A percentile compares a stretch with the other conserved stretches of the same genome.
Evolutionary conservation across 2,113 vertebrate species (phyloP).

Genomic region (Himantopus leucocephalus): DNA sequence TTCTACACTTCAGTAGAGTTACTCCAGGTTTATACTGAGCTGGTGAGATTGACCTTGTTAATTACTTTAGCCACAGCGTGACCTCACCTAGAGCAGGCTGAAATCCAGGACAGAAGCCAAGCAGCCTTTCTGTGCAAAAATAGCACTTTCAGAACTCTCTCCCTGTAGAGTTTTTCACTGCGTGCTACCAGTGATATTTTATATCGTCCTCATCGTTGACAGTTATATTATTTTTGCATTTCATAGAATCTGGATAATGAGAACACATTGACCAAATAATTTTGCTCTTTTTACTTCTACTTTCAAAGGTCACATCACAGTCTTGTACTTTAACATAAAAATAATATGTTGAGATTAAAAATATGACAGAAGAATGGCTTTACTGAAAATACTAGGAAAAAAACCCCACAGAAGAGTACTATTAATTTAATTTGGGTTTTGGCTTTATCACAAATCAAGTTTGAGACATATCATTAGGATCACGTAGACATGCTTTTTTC

Average conservation of each 20-base stretch:
- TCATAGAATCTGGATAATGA: background rate
- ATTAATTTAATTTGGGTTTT: background rate
- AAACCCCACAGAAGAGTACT: background rate
- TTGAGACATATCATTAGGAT: background rate
- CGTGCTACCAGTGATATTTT: background rate
- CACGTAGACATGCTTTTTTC: background rate
- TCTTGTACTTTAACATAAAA: background rate
- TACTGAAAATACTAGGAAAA: background rate
- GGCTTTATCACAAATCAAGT: background rate
- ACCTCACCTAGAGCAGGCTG: background rate
- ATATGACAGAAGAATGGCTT: background rate
- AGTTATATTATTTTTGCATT: background rate
- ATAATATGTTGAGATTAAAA: background rate
- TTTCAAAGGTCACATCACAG: background rate
- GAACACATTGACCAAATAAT: background rate
- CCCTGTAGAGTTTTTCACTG: background rate
- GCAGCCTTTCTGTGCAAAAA: background rate
- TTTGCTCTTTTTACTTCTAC: background rate
- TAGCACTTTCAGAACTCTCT: background rate
- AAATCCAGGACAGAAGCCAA: slow-evolving; percentile 13
- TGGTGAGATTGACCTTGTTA: slow-evolving; percentile 23
- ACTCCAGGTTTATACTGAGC: background rate
- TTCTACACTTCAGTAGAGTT: background rate
- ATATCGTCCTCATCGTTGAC: background rate
- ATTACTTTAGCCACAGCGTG: slow-evolving; percentile 18